These are phyloP conservation scores for Oncorhynchus mykiss DNA, from an alignment of 2,113 vertebrate genomes.

Conservation along the genomic window DNA sequence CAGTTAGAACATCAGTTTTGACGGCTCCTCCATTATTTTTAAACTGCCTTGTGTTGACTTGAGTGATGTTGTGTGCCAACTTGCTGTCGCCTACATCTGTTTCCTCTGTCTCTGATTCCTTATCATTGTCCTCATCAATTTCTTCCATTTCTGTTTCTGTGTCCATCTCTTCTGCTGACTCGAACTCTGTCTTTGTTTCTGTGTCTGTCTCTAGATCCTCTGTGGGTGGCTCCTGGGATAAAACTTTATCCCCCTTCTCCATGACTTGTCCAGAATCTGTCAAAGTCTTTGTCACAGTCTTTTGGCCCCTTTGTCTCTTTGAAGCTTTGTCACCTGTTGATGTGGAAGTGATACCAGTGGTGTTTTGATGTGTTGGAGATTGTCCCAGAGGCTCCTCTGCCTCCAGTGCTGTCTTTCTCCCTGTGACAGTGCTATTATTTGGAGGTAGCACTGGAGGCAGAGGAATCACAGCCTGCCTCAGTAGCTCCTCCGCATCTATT, in stretches of 20 bases:
- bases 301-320: too few relatives aligned
- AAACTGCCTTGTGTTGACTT: constrained; percentile 16
- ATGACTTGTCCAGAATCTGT: too few relatives aligned
- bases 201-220: not conserved
- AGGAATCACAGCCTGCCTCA: not conserved
- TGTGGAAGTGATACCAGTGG: constrained; percentile 9
- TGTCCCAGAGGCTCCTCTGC: not conserved
- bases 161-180: not conserved
- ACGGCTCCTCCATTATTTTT: constrained; percentile 1
- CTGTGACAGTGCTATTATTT: not conserved
- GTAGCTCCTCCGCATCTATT: not conserved
- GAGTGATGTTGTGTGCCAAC: not conserved
- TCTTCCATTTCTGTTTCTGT: not conserved
- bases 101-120: not conserved
- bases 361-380: not conserved
- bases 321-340: constrained; percentile 7
- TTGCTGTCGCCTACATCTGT: not conserved
- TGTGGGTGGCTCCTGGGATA: too few relatives aligned
- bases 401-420: not conserved
- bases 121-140: constrained; percentile 9
- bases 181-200: not conserved
- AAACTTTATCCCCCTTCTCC: too few relatives aligned
- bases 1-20: not conserved
- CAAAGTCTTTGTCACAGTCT: too few relatives aligned
- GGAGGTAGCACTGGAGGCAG: not conserved